Evolutionary conservation across 2,888 invertebrate species (phyloP).

Genomic region (Lasioglossum vierecki): DNA sequence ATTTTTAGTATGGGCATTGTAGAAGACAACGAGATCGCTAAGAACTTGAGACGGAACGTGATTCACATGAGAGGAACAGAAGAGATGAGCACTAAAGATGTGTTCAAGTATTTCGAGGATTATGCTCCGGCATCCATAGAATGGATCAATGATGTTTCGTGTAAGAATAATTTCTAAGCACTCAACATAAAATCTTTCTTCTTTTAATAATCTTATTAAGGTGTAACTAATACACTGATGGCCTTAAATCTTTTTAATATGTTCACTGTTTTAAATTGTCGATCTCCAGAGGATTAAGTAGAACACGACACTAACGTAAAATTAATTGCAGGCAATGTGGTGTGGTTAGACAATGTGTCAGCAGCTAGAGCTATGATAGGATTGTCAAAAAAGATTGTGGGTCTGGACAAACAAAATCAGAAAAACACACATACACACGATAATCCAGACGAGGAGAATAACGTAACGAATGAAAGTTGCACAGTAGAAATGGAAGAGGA

Average conservation of each 20-base stretch:
- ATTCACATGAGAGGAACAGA: slow-evolving; percentile 91
- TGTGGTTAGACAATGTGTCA: slow-evolving; percentile 87
- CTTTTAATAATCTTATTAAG: too few relatives aligned
- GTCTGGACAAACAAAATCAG: slow-evolving; percentile 61
- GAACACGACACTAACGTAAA: slow-evolving; percentile 9
- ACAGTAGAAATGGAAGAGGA: slow-evolving; percentile 36
- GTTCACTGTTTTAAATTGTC: too few relatives aligned
- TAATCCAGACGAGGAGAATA: slow-evolving; percentile 66
- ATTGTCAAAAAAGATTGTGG: slow-evolving; percentile 85
- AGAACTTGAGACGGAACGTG: slow-evolving; percentile 89
- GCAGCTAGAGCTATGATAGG: slow-evolving; percentile 87
- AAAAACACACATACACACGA: slow-evolving; percentile 57
- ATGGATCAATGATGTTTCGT: slow-evolving; percentile 92
- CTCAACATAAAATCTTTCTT: neutral
- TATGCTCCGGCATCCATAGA: slow-evolving; percentile 91
- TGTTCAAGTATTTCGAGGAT: slow-evolving; percentile 91
- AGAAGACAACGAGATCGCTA: slow-evolving; percentile 85
- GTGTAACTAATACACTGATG: too few relatives aligned
- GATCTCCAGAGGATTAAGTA: neutral
- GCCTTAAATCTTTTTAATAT: too few relatives aligned
- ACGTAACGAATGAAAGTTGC: slow-evolving; percentile 61
- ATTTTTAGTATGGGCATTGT: slow-evolving; percentile 85
- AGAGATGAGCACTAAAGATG: slow-evolving; percentile 91
- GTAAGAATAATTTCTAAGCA: slow-evolving; percentile 84
- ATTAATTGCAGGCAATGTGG: slow-evolving; percentile 85